Base-by-base conservation (phyloP, 2,888 invertebrate species). In the Tipula unca region DNA sequence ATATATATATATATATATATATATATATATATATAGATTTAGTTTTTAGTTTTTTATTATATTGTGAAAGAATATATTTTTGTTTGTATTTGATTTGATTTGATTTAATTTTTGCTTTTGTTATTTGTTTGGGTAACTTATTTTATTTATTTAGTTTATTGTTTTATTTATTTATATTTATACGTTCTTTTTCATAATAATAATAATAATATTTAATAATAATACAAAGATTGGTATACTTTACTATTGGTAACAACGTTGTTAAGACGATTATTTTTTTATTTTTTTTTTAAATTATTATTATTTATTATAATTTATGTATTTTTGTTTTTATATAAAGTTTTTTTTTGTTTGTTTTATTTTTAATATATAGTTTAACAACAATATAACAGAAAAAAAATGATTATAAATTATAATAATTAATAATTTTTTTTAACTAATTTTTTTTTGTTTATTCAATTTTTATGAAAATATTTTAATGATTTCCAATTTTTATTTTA, bases 31-130 rank as follows among this genome's bases (percentile, higher is more conserved):
- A 54, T 69, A 25, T 69, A 69, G 10, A 25, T 20, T 25, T 20
- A 10, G 20, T 48, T 48, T 48, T n/a, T 48, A n/a, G n/a, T 48
- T 48, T 48, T 48, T 48, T 48, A n/a, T 48, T n/a, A 48, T 69
- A 69, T 69, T 69, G 69, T 69, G 69, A 69, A 69, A 69, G 69
- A 69, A 69, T 69, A 69, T 69, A 69, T 69, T 69, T 69, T 69
- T 69, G 25, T 69, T 69, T 69, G 69, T 69, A 25, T 69, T 69
- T 69, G 69, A 69, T 69, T 48, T 48, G 48, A 48, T 48, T 48
- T 42, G 3, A 42, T 42, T 42, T 14, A n/a, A 13, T 42, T 54
- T 54, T 54, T n/a, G n/a, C 17, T 54, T 17, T 54, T 25, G 8
- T 69, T 69, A 69, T 69, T 69, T 69, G 20, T 69, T 69, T 20